Conservation (phyloP, 2,888 invertebrate species). For the Sphinx pinastri region DNA sequence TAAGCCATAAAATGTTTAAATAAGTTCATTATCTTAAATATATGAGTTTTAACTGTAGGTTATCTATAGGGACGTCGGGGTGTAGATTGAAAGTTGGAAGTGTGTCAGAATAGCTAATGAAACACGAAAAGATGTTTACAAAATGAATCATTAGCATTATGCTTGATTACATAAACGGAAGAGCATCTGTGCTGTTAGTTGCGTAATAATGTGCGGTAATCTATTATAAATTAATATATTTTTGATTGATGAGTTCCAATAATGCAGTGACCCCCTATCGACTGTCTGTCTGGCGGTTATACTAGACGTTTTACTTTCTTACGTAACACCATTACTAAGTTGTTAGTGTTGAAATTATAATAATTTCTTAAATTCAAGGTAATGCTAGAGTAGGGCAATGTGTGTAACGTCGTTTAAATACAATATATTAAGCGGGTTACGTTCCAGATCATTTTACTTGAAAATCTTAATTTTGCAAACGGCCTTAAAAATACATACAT, state of each 20-base stretch:
- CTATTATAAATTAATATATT: conserved; percentile 16
- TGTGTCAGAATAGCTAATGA: not conserved
- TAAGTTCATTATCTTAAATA: conserved; percentile 13
- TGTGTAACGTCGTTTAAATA: not conserved
- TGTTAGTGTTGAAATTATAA: not conserved
- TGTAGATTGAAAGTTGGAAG: not conserved
- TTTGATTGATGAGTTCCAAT: conserved; percentile 15
- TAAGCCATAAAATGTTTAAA: conserved; percentile 18
- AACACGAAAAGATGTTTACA: not conserved
- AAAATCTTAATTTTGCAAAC: not conserved
- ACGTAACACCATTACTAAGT: not conserved
- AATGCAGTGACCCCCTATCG: not conserved
- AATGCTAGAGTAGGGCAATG: conserved; percentile 10
- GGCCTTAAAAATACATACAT: not conserved
- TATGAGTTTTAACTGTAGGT: conserved; percentile 8
- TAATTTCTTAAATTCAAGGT: not conserved
- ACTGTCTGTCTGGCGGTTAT: not conserved
- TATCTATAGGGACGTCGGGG: not conserved
- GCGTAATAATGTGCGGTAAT: conserved; percentile 3
- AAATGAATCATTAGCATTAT: no score
- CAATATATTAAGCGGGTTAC: conserved; percentile 3
- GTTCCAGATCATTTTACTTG: conserved; percentile 3
- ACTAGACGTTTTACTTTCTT: not conserved
- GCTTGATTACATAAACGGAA: conserved; percentile 6
- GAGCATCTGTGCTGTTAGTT: conserved; percentile 9